phyloP scores from a whole-genome alignment of 2,888 invertebrate species.

The Lasioglossum marginatum region DNA sequence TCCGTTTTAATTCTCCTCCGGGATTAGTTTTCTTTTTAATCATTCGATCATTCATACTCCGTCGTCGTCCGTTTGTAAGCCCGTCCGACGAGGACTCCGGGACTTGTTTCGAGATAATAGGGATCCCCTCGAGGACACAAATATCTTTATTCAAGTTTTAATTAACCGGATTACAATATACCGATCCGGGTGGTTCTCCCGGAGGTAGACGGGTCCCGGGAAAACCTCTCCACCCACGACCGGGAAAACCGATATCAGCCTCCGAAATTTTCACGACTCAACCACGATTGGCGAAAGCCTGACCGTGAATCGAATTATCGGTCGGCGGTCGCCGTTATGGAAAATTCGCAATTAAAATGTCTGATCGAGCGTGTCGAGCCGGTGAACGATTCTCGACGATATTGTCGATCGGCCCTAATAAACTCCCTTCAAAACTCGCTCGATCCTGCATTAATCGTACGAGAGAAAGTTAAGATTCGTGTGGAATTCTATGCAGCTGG shows the following conservation, averaged over 20 bases:
- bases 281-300: not conserved
- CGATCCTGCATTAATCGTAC: not conserved
- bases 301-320: conserved; percentile 40
- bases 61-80: not conserved
- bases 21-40: conserved; percentile 6
- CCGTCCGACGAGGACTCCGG: not conserved
- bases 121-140: not conserved
- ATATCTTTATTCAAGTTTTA: conserved; percentile 52
- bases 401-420: not conserved
- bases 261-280: conserved; percentile 28
- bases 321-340: not conserved
- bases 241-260: conserved; percentile 27
- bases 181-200: conserved; percentile 9
- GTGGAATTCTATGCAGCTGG: not conserved
- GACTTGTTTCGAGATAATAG: conserved; percentile 1
- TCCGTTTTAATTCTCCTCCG: conserved; percentile 11
- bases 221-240: not conserved
- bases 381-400: not conserved
- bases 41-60: conserved; percentile 3
- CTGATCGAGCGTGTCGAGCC: conserved; percentile 19
- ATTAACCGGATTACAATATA: conserved; percentile 46
- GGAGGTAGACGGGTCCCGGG: not conserved
- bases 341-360: conserved; percentile 48
- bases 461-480: not conserved
- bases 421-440: not conserved